A percentile compares a stretch with the other conserved stretches of the same genome.
Conservation (phyloP, 2,113 vertebrate genomes). For the Elachura formosa region DNA sequence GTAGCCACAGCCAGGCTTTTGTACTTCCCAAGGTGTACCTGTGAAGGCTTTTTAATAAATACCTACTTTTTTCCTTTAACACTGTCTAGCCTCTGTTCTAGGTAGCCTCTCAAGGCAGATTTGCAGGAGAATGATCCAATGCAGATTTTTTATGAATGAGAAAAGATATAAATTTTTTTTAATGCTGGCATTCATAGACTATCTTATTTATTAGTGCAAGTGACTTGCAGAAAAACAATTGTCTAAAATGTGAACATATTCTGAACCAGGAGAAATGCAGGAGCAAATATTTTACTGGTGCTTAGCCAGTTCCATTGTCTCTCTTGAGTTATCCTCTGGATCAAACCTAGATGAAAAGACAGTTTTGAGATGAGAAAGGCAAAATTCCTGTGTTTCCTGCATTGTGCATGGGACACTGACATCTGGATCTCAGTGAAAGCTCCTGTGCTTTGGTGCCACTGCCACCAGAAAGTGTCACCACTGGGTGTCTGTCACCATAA, state of each 20-base stretch:
- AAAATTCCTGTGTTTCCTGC: neutral
- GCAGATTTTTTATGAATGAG: neutral
- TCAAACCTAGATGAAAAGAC: neutral
- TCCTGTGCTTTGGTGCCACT: neutral
- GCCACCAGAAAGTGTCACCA: neutral
- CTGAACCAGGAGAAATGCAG: neutral
- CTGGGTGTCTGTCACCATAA: neutral
- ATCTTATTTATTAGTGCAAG: neutral
- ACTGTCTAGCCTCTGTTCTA: too few relatives aligned
- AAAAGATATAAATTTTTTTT: neutral
- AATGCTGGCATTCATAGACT: neutral
- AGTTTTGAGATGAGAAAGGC: neutral
- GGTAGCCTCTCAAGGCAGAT: too few relatives aligned
- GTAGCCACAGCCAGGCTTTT: too few relatives aligned
- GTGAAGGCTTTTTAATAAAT: too few relatives aligned
- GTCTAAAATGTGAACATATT: neutral
- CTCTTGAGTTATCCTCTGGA: neutral
- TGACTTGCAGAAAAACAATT: neutral
- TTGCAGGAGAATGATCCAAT: neutral
- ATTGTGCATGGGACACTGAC: rapidly evolving
- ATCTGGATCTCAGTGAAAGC: rapidly evolving
- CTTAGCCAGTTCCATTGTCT: neutral
- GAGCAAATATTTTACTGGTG: neutral
- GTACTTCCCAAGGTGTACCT: too few relatives aligned
- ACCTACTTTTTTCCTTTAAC: too few relatives aligned